Evolutionary conservation across 2,797 vertebrate genomes (phyloP).

Genomic region (Podargus strigoides): DNA sequence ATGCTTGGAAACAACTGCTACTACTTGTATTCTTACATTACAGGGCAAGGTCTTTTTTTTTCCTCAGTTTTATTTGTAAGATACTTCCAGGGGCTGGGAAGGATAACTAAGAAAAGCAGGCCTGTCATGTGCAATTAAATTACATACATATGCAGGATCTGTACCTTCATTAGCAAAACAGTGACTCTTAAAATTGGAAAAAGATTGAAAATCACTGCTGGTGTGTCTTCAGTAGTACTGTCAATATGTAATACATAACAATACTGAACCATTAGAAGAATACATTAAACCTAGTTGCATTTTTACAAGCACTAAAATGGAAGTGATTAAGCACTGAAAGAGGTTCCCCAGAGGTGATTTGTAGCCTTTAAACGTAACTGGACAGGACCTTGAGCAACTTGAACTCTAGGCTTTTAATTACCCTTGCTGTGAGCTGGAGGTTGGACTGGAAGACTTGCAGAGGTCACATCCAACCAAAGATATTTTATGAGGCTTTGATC

Average conservation of each 20-base stretch:
- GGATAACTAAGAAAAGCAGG: neutral
- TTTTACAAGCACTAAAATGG: neutral
- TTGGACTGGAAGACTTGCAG: neutral
- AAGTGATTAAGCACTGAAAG: neutral
- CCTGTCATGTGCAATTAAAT: neutral
- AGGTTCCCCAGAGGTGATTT: neutral
- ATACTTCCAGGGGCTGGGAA: neutral
- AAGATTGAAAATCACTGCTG: neutral
- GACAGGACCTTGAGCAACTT: neutral
- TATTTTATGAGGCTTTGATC: neutral
- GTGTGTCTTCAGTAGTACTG: too few relatives aligned
- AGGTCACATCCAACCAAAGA: neutral
- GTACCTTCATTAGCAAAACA: neutral
- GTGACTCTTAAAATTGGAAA: neutral
- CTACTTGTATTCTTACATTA: neutral
- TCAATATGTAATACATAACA: neutral
- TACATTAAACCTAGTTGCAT: neutral
- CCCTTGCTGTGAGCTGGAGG: neutral
- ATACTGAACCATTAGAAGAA: neutral
- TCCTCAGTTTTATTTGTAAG: neutral
- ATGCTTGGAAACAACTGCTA: neutral
- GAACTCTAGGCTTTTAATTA: neutral
- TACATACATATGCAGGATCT: accelerated
- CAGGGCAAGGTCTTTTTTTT: neutral
- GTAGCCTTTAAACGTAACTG: neutral